Percentiles rank a stretch among this genome's conserved stretches.
Conservation (phyloP, 2,113 vertebrate species). For the Erythrocercus mccallii region DNA sequence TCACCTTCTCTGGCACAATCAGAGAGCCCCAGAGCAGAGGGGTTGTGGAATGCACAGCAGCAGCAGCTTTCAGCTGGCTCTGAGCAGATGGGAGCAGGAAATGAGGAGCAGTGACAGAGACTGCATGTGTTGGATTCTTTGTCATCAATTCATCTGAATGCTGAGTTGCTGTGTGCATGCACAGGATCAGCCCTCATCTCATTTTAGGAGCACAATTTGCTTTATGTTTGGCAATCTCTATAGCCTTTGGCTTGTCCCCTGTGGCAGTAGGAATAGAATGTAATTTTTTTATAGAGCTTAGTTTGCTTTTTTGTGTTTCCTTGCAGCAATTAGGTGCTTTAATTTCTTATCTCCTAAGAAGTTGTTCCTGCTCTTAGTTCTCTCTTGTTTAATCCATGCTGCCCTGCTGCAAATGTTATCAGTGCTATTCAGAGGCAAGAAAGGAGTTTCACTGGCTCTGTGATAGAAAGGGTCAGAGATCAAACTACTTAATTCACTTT, state of each 20-base stretch:
- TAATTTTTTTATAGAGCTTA: not conserved
- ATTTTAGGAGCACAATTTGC: not conserved
- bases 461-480: not conserved
- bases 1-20: not conserved
- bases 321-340: not conserved
- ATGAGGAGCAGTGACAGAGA: not conserved
- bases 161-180: not conserved
- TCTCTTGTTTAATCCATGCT: not conserved
- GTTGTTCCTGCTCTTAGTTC: not conserved
- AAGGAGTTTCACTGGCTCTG: not conserved
- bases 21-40: not conserved
- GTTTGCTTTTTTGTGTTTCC: not conserved
- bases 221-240: not conserved
- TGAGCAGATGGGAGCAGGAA: conserved; percentile 5
- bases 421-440: not conserved
- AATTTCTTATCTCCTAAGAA: not conserved
- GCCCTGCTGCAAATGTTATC: not conserved
- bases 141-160: not conserved
- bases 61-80: not conserved
- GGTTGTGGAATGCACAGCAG: not conserved
- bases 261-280: not conserved
- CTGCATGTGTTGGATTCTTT: not conserved
- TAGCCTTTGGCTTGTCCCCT: not conserved
- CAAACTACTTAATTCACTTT: not conserved
- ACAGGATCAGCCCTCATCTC: not conserved